These are phyloP conservation scores for Cephalopholis sonnerati DNA, from an alignment of 2,113 vertebrate species.

Conservation along the genomic window DNA sequence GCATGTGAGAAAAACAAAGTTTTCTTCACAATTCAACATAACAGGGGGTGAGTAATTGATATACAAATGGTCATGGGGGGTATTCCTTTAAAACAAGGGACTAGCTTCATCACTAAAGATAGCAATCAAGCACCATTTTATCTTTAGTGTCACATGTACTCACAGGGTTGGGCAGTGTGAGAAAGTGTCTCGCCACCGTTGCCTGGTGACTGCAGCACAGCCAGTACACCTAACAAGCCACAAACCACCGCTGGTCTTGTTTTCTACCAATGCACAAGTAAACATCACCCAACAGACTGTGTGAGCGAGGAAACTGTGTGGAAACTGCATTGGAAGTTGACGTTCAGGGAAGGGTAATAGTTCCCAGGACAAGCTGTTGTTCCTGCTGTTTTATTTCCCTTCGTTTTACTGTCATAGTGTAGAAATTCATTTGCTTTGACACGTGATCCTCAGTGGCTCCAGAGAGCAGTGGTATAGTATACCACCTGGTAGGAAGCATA, in stretches of 20 bases:
- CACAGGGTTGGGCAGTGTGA: constrained; percentile 18
- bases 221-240: constrained; percentile 32
- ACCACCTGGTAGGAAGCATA: constrained; percentile 25
- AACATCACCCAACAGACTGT: constrained; percentile 31
- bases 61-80: too few relatives aligned
- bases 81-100: background rate
- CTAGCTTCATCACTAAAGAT: background rate
- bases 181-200: constrained; percentile 44
- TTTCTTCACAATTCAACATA: too few relatives aligned
- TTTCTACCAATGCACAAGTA: constrained; percentile 20
- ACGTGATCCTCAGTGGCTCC: constrained; percentile 24
- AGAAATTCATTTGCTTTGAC: constrained; percentile 46
- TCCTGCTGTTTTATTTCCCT: constrained; percentile 25
- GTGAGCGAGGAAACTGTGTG: constrained; percentile 2
- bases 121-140: background rate
- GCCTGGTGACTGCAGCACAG: constrained; percentile 63
- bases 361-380: constrained; percentile 17
- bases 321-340: constrained; percentile 16
- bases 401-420: constrained; percentile 44
- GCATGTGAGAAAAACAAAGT: too few relatives aligned
- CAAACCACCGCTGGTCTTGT: background rate
- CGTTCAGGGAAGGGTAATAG: background rate
- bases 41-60: too few relatives aligned
- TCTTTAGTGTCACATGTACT: constrained; percentile 33
- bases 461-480: constrained; percentile 15